These are phyloP conservation scores for Drosophila cognata DNA, from an alignment of 2,888 invertebrate species.

Conservation along the genomic window DNA sequence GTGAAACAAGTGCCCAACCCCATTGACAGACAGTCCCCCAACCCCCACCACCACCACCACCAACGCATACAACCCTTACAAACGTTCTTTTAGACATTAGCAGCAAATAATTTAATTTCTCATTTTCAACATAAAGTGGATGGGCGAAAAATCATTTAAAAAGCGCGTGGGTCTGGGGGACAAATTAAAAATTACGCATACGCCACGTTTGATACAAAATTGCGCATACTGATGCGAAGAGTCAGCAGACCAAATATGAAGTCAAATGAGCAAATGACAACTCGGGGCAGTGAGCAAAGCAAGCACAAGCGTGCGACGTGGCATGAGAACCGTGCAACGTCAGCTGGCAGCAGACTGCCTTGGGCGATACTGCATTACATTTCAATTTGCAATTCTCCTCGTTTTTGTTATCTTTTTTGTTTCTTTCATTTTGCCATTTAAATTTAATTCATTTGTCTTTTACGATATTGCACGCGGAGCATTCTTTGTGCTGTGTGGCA, in stretches of 20 bases:
- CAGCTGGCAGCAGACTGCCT: constrained; percentile 50
- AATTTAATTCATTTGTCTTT: constrained; percentile 80
- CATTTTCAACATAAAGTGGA: constrained; percentile 56
- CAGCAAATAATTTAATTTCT: constrained; percentile 80
- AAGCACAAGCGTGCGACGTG: constrained; percentile 9
- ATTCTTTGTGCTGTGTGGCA: constrained; percentile 8
- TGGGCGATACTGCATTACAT: constrained; percentile 65
- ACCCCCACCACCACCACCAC: not conserved
- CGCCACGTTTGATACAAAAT: constrained; percentile 75
- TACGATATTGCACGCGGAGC: constrained; percentile 42
- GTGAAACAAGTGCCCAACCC: constrained; percentile 5
- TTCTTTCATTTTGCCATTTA: constrained; percentile 60
- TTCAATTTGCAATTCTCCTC: constrained; percentile 67
- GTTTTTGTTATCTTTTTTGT: constrained; percentile 31
- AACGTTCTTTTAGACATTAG: constrained; percentile 61
- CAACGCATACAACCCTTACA: constrained; percentile 12
- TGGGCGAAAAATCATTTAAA: constrained; percentile 43
- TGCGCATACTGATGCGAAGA: constrained; percentile 51
- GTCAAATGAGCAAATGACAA: constrained; percentile 43
- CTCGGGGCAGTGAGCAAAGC: constrained; percentile 18
- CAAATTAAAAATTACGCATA: constrained; percentile 74
- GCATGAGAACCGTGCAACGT: constrained; percentile 34
- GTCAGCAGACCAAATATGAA: constrained; percentile 49
- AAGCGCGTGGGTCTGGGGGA: not conserved
- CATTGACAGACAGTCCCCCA: not conserved